Conservation (phyloP, 2,888 invertebrate species). For the Lasioglossum morio region DNA sequence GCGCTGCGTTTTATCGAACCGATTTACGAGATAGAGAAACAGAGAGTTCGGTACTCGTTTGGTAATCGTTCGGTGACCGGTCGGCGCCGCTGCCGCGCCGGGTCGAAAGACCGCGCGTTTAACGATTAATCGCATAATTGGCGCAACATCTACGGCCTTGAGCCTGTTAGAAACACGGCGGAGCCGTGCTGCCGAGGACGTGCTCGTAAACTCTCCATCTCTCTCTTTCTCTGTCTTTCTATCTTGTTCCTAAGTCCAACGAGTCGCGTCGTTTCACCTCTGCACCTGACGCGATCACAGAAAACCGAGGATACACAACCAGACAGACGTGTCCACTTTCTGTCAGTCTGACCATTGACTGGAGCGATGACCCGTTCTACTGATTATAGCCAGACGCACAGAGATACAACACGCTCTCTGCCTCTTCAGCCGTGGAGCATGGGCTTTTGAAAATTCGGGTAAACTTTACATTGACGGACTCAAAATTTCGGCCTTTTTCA, state of each 20-base stretch:
- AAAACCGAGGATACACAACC: neutral
- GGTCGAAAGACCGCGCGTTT: constrained; percentile 61
- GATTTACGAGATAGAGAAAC: constrained; percentile 27
- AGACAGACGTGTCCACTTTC: neutral
- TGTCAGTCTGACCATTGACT: constrained; percentile 32
- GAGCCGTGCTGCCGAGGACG: constrained; percentile 46
- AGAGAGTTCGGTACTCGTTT: neutral
- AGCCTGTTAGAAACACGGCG: constrained; percentile 63
- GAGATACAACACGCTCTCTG: neutral
- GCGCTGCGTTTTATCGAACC: neutral
- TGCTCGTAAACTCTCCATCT: constrained; percentile 45
- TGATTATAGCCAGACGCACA: neutral
- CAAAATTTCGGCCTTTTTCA: too few relatives aligned
- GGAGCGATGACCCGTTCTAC: constrained; percentile 40
- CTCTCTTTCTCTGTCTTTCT: neutral
- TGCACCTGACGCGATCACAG: constrained; percentile 31
- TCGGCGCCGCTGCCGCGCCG: constrained; percentile 36
- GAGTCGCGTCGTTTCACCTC: constrained; percentile 26
- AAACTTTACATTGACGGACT: too few relatives aligned
- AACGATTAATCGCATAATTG: constrained; percentile 70
- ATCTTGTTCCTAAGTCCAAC: constrained; percentile 31
- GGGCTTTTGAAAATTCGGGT: too few relatives aligned
- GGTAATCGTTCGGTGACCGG: neutral
- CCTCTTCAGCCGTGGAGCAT: too few relatives aligned
- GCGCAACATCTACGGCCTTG: constrained; percentile 70